Base-by-base conservation (phyloP, 2,113 vertebrate genomes). In the Grammomys surdaster region DNA sequence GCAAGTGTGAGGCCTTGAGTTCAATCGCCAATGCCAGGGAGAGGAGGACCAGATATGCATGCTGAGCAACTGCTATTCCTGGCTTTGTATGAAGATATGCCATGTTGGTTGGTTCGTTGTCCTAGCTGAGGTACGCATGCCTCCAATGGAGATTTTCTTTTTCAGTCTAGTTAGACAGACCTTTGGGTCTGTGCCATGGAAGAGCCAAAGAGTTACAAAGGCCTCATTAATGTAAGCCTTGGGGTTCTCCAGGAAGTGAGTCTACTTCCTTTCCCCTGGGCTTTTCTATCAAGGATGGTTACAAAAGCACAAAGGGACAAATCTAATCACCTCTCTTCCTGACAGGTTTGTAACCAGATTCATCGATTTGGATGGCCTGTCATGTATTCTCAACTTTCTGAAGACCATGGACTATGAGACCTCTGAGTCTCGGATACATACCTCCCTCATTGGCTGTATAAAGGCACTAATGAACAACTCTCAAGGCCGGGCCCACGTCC, bases 381-480 rank as follows among this genome's bases (percentile, higher is more conserved):
- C 99, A 0, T 99, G 99, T 95, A 99, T 99, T 97, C 98, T 99
- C 87, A 99, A 99, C 98, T 99, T 99, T 93, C 98, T 99, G 96
- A 99, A 99, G 98, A 99, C 98, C 97, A 99, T 99, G 99, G 99
- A 99, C 99, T 99, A 99, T 8, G 99, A 99, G 98, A 99, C 99
- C 7, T 99, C 99, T 0, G 99, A 99, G 98, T 99, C 99, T 20
- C 99, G 99, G 97, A 99, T 99, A 99, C 99, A 99, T 99, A 99
- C 99, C 96, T 99, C 99, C 11, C 99, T 99, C 94, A 99, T 99
- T 54, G 99, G 99, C 58, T 99, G 99, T 98, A 99, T 99, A 98
- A 99, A 99, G 98, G 99, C 99, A 5, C 99, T 99, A 97, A 99
- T 99, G 99, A 99, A 99, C 99, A 99, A 99, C 98, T 99, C 99